Conservation (phyloP, 2,797 vertebrate genomes). For the Taeniopygia guttata region DNA sequence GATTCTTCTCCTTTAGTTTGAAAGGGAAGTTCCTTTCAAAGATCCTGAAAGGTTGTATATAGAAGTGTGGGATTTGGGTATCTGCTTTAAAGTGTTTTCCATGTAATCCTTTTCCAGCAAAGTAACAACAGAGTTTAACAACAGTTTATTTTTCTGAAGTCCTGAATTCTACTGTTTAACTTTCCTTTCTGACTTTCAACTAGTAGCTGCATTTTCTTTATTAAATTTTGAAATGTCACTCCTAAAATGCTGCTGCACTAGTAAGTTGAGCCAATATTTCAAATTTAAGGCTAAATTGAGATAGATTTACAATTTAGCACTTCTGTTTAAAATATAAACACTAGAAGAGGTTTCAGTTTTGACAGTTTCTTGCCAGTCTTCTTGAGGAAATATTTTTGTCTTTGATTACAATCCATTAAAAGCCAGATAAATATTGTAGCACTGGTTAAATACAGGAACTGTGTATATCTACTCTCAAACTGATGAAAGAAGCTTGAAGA, state of each 20-base stretch:
- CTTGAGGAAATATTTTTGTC: not conserved
- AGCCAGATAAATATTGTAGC: not conserved
- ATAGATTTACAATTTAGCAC: not conserved
- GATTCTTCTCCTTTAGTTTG: not conserved
- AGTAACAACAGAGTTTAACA: not conserved
- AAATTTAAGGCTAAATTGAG: not conserved
- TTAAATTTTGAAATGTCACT: not conserved
- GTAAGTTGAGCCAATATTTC: not conserved
- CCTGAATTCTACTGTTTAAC: not conserved
- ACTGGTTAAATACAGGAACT: not conserved
- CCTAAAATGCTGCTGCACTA: not conserved
- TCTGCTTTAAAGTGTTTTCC: not conserved
- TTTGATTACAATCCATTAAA: not conserved
- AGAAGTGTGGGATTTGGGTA: not conserved
- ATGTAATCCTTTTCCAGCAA: not conserved
- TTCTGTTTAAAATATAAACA: not conserved
- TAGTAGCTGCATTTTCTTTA: not conserved
- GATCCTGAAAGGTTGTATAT: not conserved
- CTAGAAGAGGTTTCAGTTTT: not conserved
- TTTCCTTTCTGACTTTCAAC: not conserved
- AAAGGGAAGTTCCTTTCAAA: not conserved
- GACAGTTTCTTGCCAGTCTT: not conserved
- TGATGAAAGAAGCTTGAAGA: not conserved
- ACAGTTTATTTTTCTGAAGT: not conserved
- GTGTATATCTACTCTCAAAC: not conserved